A percentile compares a stretch with the other conserved stretches of the same genome.
phyloP scores from a whole-genome alignment of 1,140 invertebrate genomes.

The Pomacea maculata region DNA sequence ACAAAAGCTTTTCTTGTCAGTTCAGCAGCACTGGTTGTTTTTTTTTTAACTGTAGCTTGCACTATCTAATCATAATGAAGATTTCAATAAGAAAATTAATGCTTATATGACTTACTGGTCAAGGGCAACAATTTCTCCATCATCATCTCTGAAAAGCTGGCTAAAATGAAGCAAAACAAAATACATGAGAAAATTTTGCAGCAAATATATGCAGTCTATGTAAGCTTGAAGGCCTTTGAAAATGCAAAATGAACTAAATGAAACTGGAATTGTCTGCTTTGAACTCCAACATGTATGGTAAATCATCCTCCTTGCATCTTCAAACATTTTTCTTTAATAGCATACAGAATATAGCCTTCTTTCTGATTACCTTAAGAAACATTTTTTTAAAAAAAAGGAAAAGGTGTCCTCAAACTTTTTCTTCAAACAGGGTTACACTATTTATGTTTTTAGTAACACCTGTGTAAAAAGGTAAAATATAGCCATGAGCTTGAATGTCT shows the following conservation, averaged over 20 bases:
- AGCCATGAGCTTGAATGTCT: too few species aligned
- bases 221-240: not conserved
- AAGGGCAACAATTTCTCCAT: not conserved
- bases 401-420: too few species aligned
- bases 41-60: not conserved
- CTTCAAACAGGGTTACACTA: too few species aligned
- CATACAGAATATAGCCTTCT: not conserved
- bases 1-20: too few species aligned
- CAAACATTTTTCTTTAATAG: not conserved
- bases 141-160: conserved; percentile 4
- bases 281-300: not conserved
- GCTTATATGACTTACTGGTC: conserved; percentile 1
- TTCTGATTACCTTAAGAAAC: not conserved
- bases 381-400: too few species aligned
- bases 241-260: not conserved
- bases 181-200: not conserved
- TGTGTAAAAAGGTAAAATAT: too few species aligned
- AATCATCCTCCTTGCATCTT: not conserved
- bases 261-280: not conserved
- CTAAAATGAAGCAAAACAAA: not conserved
- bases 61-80: not conserved
- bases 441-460: too few species aligned
- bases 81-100: not conserved
- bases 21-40: not conserved
- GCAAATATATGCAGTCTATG: not conserved